Evolutionary conservation across 1,140 invertebrate genomes (phyloP).

Genomic region (Tetraneura akinire): DNA sequence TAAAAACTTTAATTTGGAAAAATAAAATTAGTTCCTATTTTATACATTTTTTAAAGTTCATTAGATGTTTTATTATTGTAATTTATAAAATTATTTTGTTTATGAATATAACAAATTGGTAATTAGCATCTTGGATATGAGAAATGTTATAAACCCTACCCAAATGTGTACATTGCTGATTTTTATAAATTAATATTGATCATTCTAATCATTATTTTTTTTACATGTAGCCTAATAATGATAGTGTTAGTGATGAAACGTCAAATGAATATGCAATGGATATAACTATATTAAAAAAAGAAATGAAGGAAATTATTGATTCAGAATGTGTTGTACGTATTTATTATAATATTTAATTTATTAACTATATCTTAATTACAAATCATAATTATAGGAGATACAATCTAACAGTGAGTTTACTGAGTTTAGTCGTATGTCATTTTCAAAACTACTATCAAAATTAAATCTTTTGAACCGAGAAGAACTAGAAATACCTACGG

Average conservation of each 20-base stretch:
- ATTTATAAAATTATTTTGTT: no score
- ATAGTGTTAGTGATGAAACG: neutral
- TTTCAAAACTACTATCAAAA: neutral
- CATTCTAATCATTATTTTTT: neutral
- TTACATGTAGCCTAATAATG: neutral
- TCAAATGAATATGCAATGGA: neutral
- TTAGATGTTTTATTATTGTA: no score
- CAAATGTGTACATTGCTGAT: no score
- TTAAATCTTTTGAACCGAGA: neutral
- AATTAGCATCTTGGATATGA: no score
- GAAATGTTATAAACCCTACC: no score
- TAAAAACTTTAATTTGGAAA: no score
- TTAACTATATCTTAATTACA: neutral
- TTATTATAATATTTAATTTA: neutral
- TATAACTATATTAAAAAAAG: neutral
- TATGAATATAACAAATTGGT: no score
- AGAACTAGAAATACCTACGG: neutral
- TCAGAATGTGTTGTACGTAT: constrained; percentile 32
- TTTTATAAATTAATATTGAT: no score
- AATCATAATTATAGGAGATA: constrained; percentile 1
- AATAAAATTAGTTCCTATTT: no score
- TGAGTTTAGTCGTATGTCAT: neutral
- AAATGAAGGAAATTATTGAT: constrained; percentile 24
- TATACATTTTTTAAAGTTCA: no score
- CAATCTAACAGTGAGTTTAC: neutral